Conservation (phyloP, 2,797 vertebrate species). For the Geotrypetes seraphini region DNA sequence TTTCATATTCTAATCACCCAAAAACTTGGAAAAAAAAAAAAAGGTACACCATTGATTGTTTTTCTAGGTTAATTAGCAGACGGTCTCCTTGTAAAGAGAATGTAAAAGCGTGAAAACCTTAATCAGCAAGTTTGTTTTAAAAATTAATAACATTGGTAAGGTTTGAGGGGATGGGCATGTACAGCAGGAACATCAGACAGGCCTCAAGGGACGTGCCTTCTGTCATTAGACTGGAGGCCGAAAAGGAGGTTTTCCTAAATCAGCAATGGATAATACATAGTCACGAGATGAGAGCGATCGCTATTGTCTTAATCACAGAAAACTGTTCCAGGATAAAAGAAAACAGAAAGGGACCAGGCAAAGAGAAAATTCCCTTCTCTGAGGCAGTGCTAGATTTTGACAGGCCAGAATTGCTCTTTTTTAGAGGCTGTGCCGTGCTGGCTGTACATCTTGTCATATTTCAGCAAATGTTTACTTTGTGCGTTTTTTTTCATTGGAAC, state of each 20-base stretch:
- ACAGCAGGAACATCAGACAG: conserved; percentile 18
- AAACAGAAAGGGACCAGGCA: no score
- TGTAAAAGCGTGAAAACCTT: conserved; percentile 58
- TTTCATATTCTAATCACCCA: conserved; percentile 71
- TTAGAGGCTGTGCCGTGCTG: not conserved
- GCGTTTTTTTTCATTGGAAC: not conserved
- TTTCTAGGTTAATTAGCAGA: conserved; percentile 65
- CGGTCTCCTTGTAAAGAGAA: conserved; percentile 58
- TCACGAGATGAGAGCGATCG: no score
- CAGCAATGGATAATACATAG: not conserved
- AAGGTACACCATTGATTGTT: conserved; percentile 62
- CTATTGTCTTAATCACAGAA: no score
- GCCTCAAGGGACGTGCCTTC: conserved; percentile 8
- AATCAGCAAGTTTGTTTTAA: conserved; percentile 66
- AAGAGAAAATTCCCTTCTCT: not conserved
- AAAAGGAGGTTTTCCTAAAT: not conserved
- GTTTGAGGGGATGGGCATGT: conserved; percentile 36
- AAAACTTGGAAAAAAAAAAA: conserved; percentile 64
- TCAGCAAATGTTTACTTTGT: not conserved
- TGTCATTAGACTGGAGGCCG: conserved; percentile 14
- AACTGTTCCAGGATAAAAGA: no score
- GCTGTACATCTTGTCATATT: not conserved
- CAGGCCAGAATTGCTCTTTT: not conserved
- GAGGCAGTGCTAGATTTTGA: not conserved
- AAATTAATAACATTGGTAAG: conserved; percentile 48